Evolutionary conservation across 2,113 vertebrate species (phyloP).

Genomic region (Steatornis caripensis): DNA sequence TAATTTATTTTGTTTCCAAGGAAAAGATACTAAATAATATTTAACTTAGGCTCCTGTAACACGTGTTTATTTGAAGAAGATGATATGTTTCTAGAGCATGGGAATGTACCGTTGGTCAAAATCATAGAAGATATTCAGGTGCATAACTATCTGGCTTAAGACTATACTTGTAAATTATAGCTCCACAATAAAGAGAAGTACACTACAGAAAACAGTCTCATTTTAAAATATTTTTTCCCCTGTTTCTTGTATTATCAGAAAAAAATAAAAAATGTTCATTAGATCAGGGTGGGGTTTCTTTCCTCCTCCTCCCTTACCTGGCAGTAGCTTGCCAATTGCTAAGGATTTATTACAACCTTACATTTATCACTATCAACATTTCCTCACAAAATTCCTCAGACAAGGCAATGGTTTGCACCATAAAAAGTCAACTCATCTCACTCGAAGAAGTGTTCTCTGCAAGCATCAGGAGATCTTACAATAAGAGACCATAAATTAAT

Average conservation of each 20-base stretch:
- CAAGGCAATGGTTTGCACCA: neutral
- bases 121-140: neutral
- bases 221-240: neutral
- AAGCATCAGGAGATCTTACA: neutral
- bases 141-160: neutral
- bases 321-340: neutral
- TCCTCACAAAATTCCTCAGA: neutral
- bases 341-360: neutral
- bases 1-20: neutral
- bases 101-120: neutral
- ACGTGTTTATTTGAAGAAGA: no score
- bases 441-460: neutral
- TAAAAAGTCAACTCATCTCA: neutral
- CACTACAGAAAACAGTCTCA: neutral
- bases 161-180: neutral
- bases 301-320: neutral
- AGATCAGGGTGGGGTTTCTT: rapidly evolving
- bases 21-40: neutral
- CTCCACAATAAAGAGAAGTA: neutral
- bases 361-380: neutral
- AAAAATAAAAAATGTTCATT: neutral
- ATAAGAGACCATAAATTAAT: neutral
- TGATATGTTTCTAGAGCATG: no score
- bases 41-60: neutral
- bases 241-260: neutral